phyloP scores from a whole-genome alignment of 2,113 vertebrate genomes.

The Gymnorhina tibicen region DNA sequence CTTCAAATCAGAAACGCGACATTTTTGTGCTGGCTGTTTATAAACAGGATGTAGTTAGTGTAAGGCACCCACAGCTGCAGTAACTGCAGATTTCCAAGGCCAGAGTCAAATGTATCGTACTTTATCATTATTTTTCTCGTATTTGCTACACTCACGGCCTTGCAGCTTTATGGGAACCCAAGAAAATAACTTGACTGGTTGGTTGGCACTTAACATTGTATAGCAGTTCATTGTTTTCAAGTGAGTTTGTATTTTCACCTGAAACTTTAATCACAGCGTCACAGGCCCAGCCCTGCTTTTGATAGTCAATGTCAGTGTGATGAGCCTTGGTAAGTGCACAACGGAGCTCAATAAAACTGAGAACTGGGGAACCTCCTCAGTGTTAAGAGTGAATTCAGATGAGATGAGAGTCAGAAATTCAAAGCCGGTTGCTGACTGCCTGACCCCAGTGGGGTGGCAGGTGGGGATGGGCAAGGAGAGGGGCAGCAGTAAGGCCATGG shows the following conservation, averaged over 20 bases:
- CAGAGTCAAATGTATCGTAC: background rate
- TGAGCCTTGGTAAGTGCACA: background rate
- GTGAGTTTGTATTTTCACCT: background rate
- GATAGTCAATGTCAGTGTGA: background rate
- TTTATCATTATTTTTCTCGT: slow-evolving; percentile 21
- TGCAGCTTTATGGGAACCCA: background rate
- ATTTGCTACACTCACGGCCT: slow-evolving; percentile 25
- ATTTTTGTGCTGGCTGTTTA: slow-evolving; percentile 60
- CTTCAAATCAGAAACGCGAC: slow-evolving; percentile 31
- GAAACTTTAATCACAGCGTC: background rate
- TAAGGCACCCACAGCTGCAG: slow-evolving; percentile 21
- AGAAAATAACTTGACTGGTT: slow-evolving; percentile 12
- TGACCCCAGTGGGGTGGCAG: no score
- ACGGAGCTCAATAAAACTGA: background rate
- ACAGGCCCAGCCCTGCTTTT: background rate
- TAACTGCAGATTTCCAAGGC: slow-evolving; percentile 41
- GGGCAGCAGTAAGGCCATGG: background rate
- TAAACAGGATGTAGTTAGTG: slow-evolving; percentile 32
- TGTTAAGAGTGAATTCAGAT: background rate
- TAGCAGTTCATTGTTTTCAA: slow-evolving; percentile 9
- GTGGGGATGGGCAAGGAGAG: background rate
- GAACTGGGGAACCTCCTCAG: background rate
- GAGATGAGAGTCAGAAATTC: background rate
- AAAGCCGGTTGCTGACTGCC: background rate
- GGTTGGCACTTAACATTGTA: background rate